A percentile compares a stretch with the other conserved stretches of the same genome.
These are phyloP conservation scores for Scophthalmus maximus DNA, from an alignment of 2,113 vertebrate genomes.

Conservation along the genomic window DNA sequence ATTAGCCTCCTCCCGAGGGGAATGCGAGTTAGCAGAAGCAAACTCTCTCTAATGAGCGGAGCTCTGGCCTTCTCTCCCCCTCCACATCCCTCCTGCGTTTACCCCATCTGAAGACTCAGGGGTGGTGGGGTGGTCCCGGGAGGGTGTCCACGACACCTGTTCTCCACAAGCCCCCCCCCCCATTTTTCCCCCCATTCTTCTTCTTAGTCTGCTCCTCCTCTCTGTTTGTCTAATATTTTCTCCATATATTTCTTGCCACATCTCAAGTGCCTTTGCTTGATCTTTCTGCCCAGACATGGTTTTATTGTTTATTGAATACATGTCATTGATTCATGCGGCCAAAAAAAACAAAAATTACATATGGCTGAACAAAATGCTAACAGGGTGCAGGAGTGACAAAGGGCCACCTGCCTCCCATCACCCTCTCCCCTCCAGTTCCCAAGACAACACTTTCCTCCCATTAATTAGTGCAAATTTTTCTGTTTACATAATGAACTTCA, in stretches of 20 bases:
- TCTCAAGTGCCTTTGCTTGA: neutral
- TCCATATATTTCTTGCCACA: conserved; percentile 1
- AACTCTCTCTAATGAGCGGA: conserved; percentile 84
- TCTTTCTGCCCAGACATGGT: neutral
- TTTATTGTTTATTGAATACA: neutral
- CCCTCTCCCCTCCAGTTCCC: conserved; percentile 53
- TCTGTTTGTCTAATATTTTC: neutral
- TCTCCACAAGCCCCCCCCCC: conserved; percentile 43
- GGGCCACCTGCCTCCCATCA: conserved; percentile 60
- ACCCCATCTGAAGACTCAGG: conserved; percentile 55
- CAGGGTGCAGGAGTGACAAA: conserved; percentile 46
- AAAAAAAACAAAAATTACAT: neutral
- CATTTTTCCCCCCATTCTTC: neutral
- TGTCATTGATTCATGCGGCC: neutral
- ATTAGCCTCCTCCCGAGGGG: conserved; percentile 76
- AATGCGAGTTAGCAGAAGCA: conserved; percentile 81
- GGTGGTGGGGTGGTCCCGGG: conserved; percentile 65
- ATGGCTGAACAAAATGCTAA: neutral
- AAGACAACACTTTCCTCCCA: conserved; percentile 58
- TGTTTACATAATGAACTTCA: conserved; percentile 76
- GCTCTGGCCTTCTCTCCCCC: conserved; percentile 64
- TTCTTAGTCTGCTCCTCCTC: neutral
- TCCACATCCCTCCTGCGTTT: conserved; percentile 23
- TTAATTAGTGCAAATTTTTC: conserved; percentile 72
- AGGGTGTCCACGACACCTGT: conserved; percentile 77